A percentile compares a stretch with the other conserved stretches of the same genome.
Evolutionary conservation across 2,888 invertebrate species (phyloP).

Genomic region (Philonicus albiceps): DNA sequence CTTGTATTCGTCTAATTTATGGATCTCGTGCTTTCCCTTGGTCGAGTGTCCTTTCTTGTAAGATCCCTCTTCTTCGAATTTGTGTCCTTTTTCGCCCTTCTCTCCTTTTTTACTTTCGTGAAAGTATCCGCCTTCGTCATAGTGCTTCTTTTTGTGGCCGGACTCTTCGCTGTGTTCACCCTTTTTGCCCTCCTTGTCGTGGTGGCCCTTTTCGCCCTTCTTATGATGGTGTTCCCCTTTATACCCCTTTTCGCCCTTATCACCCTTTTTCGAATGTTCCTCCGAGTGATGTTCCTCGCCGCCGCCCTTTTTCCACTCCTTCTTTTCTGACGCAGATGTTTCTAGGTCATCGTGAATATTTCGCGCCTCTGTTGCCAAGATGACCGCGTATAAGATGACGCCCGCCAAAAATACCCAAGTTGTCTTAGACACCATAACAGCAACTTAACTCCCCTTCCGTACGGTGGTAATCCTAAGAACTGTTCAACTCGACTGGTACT

Average conservation of each 20-base stretch:
- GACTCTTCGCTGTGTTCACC: constrained; percentile 65
- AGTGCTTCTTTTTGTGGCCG: constrained; percentile 65
- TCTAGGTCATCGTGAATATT: constrained; percentile 55
- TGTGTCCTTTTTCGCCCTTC: constrained; percentile 65
- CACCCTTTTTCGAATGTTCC: constrained; percentile 72
- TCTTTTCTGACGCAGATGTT: constrained; percentile 59
- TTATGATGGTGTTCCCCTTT: constrained; percentile 74
- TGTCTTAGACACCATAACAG: constrained; percentile 48
- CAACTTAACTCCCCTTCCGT: neutral
- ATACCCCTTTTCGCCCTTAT: constrained; percentile 77
- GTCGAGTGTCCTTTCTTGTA: constrained; percentile 85
- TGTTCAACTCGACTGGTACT: neutral
- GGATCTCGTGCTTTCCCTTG: constrained; percentile 84
- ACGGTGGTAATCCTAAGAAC: neutral
- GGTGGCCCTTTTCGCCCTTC: constrained; percentile 75
- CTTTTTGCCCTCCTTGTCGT: constrained; percentile 70
- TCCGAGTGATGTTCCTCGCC: constrained; percentile 73
- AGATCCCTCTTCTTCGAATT: constrained; percentile 68
- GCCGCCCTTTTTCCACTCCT: constrained; percentile 67
- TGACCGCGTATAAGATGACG: constrained; percentile 48
- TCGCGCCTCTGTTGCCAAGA: constrained; percentile 48
- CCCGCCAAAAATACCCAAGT: constrained; percentile 48
- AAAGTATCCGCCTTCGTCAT: constrained; percentile 63
- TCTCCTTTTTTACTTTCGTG: constrained; percentile 66
- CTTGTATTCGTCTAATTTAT: constrained; percentile 85